Base-by-base conservation (phyloP, 2,797 vertebrate genomes). In the Melanotaenia boesemani region DNA sequence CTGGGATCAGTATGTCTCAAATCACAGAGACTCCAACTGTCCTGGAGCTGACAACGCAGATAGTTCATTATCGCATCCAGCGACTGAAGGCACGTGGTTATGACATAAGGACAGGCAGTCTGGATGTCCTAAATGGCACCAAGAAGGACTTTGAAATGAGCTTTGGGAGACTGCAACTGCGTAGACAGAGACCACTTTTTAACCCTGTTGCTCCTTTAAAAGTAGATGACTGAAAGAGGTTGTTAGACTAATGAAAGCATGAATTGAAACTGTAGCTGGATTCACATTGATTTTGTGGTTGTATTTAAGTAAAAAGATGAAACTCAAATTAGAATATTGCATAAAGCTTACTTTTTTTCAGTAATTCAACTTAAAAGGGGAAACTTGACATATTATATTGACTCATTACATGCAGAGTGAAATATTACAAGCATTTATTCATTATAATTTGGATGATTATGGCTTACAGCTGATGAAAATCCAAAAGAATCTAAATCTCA, bases 111-210 rank as follows among this genome's bases (percentile, higher is more conserved):
- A 91, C 87, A 7, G 95, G 96, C 37, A 94, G 91, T 74, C 90
- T 99, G 65, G 92, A 95, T 37, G 89, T 92, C 50, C 77, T 99
- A 1, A 96, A 80, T 30, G 97, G 98, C 37, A 99, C 97, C 1
- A 98, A 97, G 89, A 98, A 97, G 74, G 96, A 99, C 86, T 99
- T 99, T 91, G 97, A 99, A 81, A 88, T 74, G 64, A 96, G 70
- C 82, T 96, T 89, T 46, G 94, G 93, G 39, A 97, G 94, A 82
- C 92, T 98, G 39, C 94, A 95, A 67, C 89, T 95, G 28, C 94
- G 95, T 63, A 93, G 88, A 76, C 94, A 95, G 83, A 95, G 98
- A 54, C 98, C 97, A 0, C 76, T 97, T 36, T 99, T 97, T 94
- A 98, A 99, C 90, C 97, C 97, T 1, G 97, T 98, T 5, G 96